phyloP scores from a whole-genome alignment of 1,140 invertebrate genomes.

The Olivierus martensii region DNA sequence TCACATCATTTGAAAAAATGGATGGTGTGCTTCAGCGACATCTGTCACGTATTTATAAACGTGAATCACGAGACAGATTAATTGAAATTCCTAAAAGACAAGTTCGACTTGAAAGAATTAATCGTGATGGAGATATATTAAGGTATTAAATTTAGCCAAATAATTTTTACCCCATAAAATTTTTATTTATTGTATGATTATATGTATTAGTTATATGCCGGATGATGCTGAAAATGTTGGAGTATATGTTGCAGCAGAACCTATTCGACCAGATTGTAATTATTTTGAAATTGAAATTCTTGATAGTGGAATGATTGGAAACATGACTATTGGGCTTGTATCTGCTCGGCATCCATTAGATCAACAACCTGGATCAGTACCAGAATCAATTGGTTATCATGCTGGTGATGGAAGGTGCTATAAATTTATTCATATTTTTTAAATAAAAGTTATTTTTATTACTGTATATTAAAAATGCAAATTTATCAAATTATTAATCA shows the following conservation, averaged over 20 bases:
- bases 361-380: constrained; percentile 32
- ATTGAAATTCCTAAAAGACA: neutral
- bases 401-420: constrained; percentile 35
- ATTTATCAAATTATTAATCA: no score
- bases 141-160: constrained; percentile 18
- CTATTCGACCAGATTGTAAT: constrained; percentile 28
- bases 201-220: constrained; percentile 24
- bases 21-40: constrained; percentile 14
- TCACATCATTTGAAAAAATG: constrained; percentile 13
- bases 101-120: constrained; percentile 11
- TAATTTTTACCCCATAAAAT: neutral
- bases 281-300: constrained; percentile 37
- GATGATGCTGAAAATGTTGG: constrained; percentile 29
- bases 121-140: constrained; percentile 23
- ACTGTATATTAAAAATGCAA: no score
- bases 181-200: neutral
- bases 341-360: constrained; percentile 32
- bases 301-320: constrained; percentile 28
- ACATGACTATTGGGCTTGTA: constrained; percentile 33
- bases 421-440: neutral
- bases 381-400: constrained; percentile 35
- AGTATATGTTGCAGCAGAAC: constrained; percentile 29
- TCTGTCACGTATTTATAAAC: constrained; percentile 6
- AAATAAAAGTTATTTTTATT: no score
- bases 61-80: constrained; percentile 6